Evolutionary conservation across 2,888 invertebrate genomes (phyloP).

Genomic region (Glomeris marginata): DNA sequence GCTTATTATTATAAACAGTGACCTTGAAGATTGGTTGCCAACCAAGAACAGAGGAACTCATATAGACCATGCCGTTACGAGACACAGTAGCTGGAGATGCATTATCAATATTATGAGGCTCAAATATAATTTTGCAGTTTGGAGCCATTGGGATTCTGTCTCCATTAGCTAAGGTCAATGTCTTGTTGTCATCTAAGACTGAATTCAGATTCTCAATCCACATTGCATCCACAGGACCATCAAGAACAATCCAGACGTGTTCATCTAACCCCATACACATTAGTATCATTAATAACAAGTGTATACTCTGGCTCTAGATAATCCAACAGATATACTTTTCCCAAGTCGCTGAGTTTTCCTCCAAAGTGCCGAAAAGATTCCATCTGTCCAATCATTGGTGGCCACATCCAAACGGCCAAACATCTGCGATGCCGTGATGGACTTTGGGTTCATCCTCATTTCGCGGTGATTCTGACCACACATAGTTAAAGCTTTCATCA

Average conservation of each 20-base stretch:
- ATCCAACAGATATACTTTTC: slow-evolving; percentile 45
- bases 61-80: slow-evolving; percentile 81
- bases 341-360: slow-evolving; percentile 80
- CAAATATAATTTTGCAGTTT: slow-evolving; percentile 88
- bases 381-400: slow-evolving; percentile 97
- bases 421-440: slow-evolving; percentile 95
- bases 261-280: slow-evolving; percentile 40
- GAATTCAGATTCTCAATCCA: slow-evolving; percentile 98
- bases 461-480: slow-evolving; percentile 75
- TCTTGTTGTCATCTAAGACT: slow-evolving; percentile 91
- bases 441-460: slow-evolving; percentile 97
- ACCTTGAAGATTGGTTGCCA: slow-evolving; percentile 70
- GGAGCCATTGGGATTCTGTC: slow-evolving; percentile 89
- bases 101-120: slow-evolving; percentile 94
- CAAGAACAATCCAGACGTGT: slow-evolving; percentile 83
- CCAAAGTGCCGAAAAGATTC: slow-evolving; percentile 94
- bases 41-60: slow-evolving; percentile 89
- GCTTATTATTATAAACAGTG: background rate
- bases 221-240: slow-evolving; percentile 93
- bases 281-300: slow-evolving; percentile 4
- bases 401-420: slow-evolving; percentile 91
- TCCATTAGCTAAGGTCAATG: slow-evolving; percentile 84
- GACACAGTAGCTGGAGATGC: slow-evolving; percentile 96
- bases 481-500: slow-evolving; percentile 80
- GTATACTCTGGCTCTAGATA: slow-evolving; percentile 1